Conservation (phyloP, 2,113 vertebrate species). For the Podiceps cristatus region DNA sequence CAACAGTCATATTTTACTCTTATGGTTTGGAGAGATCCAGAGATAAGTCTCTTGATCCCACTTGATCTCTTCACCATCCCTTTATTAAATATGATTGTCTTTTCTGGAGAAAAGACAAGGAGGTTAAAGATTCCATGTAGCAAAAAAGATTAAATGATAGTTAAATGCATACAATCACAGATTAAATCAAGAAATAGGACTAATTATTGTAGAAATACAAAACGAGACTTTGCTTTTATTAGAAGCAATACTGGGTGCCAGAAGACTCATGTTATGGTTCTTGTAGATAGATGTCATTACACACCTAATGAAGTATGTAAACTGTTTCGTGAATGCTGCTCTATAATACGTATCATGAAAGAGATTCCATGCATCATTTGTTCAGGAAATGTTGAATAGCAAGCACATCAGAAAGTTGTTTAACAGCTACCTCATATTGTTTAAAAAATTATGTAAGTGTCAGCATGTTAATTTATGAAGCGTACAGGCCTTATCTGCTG, state of each 20-base stretch:
- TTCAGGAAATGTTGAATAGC: background rate
- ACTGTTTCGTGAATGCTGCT: background rate
- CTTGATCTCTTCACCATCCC: background rate
- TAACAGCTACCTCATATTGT: background rate
- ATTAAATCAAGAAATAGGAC: background rate
- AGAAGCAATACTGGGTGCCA: background rate
- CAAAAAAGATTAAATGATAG: background rate
- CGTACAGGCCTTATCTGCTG: background rate
- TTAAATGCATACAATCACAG: background rate
- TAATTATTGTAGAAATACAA: background rate
- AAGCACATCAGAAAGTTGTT: background rate
- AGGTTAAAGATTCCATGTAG: background rate
- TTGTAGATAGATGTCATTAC: background rate
- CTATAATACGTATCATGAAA: background rate
- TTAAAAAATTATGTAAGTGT: background rate
- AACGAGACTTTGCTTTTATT: background rate
- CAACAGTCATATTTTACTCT: background rate
- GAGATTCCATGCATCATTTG: background rate
- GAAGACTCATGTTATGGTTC: background rate
- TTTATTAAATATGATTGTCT: background rate
- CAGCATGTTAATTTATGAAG: background rate
- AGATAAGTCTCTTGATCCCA: background rate
- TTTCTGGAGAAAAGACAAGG: background rate
- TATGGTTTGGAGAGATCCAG: background rate
- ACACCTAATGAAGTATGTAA: background rate